Percentiles rank a stretch among this genome's conserved stretches.
Conservation (phyloP, 2,113 vertebrate species). For the Coturnix japonica region DNA sequence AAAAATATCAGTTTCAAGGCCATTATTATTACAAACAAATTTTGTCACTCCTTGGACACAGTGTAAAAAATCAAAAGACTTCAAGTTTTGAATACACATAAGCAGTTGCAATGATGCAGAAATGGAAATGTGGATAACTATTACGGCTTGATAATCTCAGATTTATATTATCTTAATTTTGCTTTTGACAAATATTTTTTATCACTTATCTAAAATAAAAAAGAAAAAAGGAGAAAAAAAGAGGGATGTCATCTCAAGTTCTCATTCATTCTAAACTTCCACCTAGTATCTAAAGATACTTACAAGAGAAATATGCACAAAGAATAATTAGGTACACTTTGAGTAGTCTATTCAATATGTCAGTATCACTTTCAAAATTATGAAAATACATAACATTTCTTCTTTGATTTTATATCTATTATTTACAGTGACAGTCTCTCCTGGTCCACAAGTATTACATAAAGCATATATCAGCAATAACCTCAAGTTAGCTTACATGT, state of each 20-base stretch:
- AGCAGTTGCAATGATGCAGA: not conserved
- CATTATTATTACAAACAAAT: not conserved
- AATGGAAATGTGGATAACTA: not conserved
- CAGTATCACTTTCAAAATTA: constrained; percentile 24
- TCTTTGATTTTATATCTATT: constrained; percentile 62
- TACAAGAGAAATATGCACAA: constrained; percentile 58
- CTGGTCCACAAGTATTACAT: constrained; percentile 44
- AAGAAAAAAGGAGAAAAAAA: not conserved
- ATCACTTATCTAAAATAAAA: not conserved
- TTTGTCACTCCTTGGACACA: not conserved
- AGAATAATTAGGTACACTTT: constrained; percentile 53
- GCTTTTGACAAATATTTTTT: not conserved
- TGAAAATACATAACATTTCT: constrained; percentile 40
- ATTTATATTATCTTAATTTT: not conserved
- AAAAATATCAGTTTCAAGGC: not conserved
- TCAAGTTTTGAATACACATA: not conserved
- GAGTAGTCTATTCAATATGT: constrained; percentile 32
- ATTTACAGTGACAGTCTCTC: constrained; percentile 44
- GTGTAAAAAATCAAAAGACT: not conserved
- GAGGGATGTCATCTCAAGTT: not conserved
- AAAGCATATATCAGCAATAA: constrained; percentile 42
- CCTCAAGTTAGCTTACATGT: constrained; percentile 33
- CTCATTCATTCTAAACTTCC: not conserved
- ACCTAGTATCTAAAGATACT: constrained; percentile 46
- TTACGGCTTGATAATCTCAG: not conserved